Percentiles rank a stretch among this genome's conserved stretches.
These are phyloP conservation scores for Anguilla marmorata DNA, from an alignment of 2,797 vertebrate genomes.

Conservation along the genomic window DNA sequence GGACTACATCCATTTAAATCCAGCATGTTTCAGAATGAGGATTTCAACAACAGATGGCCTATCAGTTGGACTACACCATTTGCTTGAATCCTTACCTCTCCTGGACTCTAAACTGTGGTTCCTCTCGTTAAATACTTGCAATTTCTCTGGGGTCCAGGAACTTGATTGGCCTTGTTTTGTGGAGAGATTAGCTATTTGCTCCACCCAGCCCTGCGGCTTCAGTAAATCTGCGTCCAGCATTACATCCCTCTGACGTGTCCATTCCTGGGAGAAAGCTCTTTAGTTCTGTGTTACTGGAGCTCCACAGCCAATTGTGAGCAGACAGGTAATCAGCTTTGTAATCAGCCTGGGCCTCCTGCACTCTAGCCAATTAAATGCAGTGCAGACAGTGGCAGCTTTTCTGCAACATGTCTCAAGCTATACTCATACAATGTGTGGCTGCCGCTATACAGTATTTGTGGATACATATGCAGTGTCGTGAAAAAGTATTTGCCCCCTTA, in stretches of 20 bases:
- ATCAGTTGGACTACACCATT: neutral
- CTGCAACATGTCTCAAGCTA: neutral
- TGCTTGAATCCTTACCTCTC: neutral
- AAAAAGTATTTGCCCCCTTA: too few species aligned
- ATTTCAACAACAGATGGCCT: neutral
- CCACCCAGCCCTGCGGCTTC: conserved; percentile 26
- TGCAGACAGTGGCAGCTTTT: neutral
- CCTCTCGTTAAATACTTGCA: neutral
- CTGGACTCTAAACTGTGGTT: neutral
- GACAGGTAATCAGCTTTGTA: conserved; percentile 57
- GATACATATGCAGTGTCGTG: too few species aligned
- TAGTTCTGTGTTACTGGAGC: neutral
- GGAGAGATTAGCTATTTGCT: neutral
- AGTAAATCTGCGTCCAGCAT: conserved; percentile 26
- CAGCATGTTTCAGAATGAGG: neutral
- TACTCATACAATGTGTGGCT: neutral
- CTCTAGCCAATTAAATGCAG: neutral
- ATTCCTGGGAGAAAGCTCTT: conserved; percentile 25
- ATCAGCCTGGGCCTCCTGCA: neutral
- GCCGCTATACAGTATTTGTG: neutral
- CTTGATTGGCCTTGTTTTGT: neutral
- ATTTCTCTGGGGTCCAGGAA: neutral
- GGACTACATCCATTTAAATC: neutral
- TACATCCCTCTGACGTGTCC: conserved; percentile 4
- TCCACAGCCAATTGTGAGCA: conserved; percentile 55